Percentiles rank a stretch among this genome's conserved stretches.
Conservation (phyloP, 2,888 invertebrate species). For the Boloria selene region DNA sequence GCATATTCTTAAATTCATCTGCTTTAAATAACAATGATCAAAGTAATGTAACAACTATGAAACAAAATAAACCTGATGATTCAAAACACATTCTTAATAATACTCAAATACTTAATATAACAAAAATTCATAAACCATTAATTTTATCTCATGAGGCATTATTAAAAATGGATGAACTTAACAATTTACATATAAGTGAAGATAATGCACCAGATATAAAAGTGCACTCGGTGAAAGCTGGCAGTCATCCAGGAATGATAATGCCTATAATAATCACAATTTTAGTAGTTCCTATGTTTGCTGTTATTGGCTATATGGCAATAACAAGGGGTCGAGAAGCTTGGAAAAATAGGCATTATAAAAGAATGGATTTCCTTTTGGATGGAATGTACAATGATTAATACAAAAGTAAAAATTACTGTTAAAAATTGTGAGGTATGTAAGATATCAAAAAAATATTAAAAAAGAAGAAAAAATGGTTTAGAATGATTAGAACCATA, state of each 20-base stretch:
- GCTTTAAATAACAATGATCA: slow-evolving; percentile 16
- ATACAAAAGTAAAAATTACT: slow-evolving; percentile 20
- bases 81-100: slow-evolving; percentile 30
- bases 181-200: slow-evolving; percentile 40
- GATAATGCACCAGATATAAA: slow-evolving; percentile 37
- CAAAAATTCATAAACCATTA: slow-evolving; percentile 56
- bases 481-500: too few relatives aligned
- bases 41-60: slow-evolving; percentile 18
- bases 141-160: slow-evolving; percentile 58
- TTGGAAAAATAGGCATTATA: slow-evolving; percentile 93
- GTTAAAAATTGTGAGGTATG: neutral
- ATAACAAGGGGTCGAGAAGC: slow-evolving; percentile 89
- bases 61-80: slow-evolving; percentile 31
- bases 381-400: slow-evolving; percentile 95
- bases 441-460: neutral
- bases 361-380: slow-evolving; percentile 93
- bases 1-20: slow-evolving; percentile 27
- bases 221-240: slow-evolving; percentile 48
- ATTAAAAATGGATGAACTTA: slow-evolving; percentile 48
- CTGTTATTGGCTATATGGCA: slow-evolving; percentile 85
- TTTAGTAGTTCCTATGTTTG: slow-evolving; percentile 88
- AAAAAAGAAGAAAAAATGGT: too few relatives aligned
- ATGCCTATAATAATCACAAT: slow-evolving; percentile 89
- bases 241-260: slow-evolving; percentile 84
- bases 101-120: slow-evolving; percentile 39